Conservation (phyloP, 2,797 vertebrate genomes). For the Enteromius radiatus region DNA sequence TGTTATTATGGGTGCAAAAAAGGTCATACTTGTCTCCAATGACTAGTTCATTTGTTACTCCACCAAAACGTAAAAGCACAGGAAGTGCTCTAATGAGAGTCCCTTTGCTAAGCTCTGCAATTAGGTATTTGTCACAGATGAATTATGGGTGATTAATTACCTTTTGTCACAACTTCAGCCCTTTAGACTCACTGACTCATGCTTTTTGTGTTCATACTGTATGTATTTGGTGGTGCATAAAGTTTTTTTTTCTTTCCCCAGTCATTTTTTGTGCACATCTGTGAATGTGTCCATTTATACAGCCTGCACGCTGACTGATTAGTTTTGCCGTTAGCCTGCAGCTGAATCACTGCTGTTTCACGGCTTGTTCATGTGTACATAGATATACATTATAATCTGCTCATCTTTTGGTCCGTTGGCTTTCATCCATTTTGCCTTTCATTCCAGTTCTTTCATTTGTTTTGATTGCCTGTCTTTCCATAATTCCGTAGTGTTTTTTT, state of each 20-base stretch:
- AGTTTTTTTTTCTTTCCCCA: not conserved
- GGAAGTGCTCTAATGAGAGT: constrained; percentile 20
- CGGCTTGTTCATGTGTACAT: not conserved
- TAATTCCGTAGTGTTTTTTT: constrained; percentile 19
- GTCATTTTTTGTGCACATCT: constrained; percentile 30
- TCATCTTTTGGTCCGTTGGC: constrained; percentile 39
- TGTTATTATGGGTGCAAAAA: constrained; percentile 14
- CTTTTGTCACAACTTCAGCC: constrained; percentile 56
- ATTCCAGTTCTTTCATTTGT: constrained; percentile 4
- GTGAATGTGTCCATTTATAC: constrained; percentile 41
- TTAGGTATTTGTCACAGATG: constrained; percentile 58
- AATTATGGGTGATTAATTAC: constrained; percentile 49
- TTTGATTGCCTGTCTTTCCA: constrained; percentile 34
- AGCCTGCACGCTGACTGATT: constrained; percentile 31
- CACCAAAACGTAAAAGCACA: not conserved
- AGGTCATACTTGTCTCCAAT: constrained; percentile 9
- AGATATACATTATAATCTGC: constrained; percentile 32
- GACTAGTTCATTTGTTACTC: constrained; percentile 9
- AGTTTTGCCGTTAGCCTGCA: constrained; percentile 8
- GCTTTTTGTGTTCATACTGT: constrained; percentile 52
- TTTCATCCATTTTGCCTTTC: constrained; percentile 29
- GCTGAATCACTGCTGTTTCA: constrained; percentile 35
- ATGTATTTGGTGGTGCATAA: constrained; percentile 6
- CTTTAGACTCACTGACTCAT: constrained; percentile 67
- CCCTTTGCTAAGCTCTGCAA: constrained; percentile 57